Base-by-base conservation (phyloP, 2,888 invertebrate genomes). In the Germaria angustata region DNA sequence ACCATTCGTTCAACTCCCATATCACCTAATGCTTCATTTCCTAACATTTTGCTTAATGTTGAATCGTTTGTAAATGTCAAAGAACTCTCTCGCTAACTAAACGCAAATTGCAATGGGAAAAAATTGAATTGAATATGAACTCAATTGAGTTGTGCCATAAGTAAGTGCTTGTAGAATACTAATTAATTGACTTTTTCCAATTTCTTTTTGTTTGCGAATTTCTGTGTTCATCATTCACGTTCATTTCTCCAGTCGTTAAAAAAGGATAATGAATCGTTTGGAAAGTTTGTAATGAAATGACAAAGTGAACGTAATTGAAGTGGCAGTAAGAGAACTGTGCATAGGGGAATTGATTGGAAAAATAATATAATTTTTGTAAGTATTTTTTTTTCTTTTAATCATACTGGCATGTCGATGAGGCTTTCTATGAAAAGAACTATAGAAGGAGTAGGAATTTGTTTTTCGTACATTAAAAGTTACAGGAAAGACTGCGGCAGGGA, bases 181-280 rank as follows among this genome's bases (percentile, higher is more conserved):
- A 72, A 61, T 72, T 72, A 72, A 72, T 72, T 72, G 72, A 39
- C 36, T 49, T 61, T 71, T 49, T 51, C 15, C 11, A 59, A 39
- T 61, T 39, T 24, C 9, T 28, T 28, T 28, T 15, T 0, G 8
- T 46, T 51, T 51, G 49, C 13, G 13, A 13, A 13, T 24, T 32
- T 53, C 9, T 65, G 20, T n/a, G 9, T 13, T 49, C 49, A n/a
- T 65, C 11, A 22, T 65, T 49, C 34, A 36, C 20, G 11, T 65
- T 34, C 34, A 34, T 49, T 49, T 36, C 49, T 22, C 49, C 22
- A 65, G 34, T 36, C 6, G 15, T 20, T 15, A 2, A 11, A 9
- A 3, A 53, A n/a, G 15, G 2, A 36, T n/a, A 65, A 36, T 22
- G n/a, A 51, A 49, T 65, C n/a, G 24, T 22, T 51, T 9, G 4